Evolutionary conservation across 2,797 vertebrate species (phyloP), one percentile per base, ranked within the genome.

Genomic region (Cuniculus paca): DNA sequence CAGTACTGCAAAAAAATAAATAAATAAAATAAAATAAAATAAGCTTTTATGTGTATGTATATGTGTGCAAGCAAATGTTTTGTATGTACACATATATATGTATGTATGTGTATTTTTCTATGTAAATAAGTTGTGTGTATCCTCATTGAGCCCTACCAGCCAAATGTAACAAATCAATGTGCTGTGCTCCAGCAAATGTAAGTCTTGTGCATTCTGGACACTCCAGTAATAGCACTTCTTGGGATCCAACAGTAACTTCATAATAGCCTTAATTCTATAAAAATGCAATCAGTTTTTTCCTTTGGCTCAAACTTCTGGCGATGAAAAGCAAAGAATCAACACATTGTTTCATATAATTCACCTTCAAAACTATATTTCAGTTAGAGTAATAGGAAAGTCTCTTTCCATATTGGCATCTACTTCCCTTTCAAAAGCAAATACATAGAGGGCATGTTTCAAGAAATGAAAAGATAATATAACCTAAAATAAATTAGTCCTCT

Each of bases 211-310:
- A 83, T 74, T 97, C 95, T 60, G 68, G 77, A 94, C 78, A 95
- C 56, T 87, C 84, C 97, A 82, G 88, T 96, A 97, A 97, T 96
- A 97, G 79, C 89, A 97, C 95, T 97, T 97, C 89, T 96, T 96
- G 96, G 88, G 81, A 96, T 93, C 88, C 80, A 98, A 92, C 93
- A 90, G 88, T 8, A 56, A 92, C 95, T 97, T 98, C 95, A 95
- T 88, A 91, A 45, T 96, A 96, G 90, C 63, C 92, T 78, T 95
- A 97, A 98, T 98, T 98, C 98, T 94, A 94, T 92, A 97, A 97
- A 97, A 97, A 97, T 95, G 61, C 42, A 96, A 93, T 96, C 98
- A 96, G 85, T 89, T 77, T 88, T 93, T 97, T 97, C 94, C 96
- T 98, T 97, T 97, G 91, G n/a, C 65, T 96, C 82, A 92, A 94